Evolutionary conservation across 2,888 invertebrate genomes (phyloP), one percentile per base, ranked within the genome.

Genomic region (Crepidodera aurea): DNA sequence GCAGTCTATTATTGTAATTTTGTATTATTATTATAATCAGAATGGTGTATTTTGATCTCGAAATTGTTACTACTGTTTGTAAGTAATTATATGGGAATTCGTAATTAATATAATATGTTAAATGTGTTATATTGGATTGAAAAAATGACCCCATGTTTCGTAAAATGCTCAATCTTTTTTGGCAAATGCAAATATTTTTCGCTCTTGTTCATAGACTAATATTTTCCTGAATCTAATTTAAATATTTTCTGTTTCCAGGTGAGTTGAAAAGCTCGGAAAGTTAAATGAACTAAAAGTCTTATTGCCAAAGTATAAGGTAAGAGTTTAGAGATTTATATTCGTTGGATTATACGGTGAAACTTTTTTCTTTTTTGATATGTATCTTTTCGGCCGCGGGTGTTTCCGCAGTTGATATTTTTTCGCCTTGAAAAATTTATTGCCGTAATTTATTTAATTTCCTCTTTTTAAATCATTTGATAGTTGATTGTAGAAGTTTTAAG

Each of bases 181-280:
- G n/a, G n/a, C n/a, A n/a, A n/a, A n/a, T n/a, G n/a, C n/a, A n/a
- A n/a, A n/a, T n/a, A n/a, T n/a, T n/a, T n/a, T n/a, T n/a, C n/a
- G n/a, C n/a, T n/a, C 34, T 34, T 34, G 34, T 34, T 6, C 34
- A 34, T 4, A n/a, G n/a, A 48, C 48, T 48, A 48, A 16, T 48
- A 48, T 27, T 44, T 57, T 27, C 39, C 27, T 27, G 39, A 42
- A 57, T 37, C 56, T 57, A 16, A 57, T 57, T 57, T 57, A 25
- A 39, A 57, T 56, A 42, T 42, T 55, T 55, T 57, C 13, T 57
- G 37, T 57, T 57, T 53, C 19, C 56, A 57, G 56, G 56, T 57
- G 37, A 57, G 56, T 57, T 48, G 13, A 18, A 39, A 25, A 37
- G 22, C 39, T 39, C 25, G 19, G 15, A 53, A 48, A 57, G 56